Percentiles rank a stretch among this genome's conserved stretches.
Conservation (phyloP, 2,797 vertebrate species). For the Poeciliopsis infans region DNA sequence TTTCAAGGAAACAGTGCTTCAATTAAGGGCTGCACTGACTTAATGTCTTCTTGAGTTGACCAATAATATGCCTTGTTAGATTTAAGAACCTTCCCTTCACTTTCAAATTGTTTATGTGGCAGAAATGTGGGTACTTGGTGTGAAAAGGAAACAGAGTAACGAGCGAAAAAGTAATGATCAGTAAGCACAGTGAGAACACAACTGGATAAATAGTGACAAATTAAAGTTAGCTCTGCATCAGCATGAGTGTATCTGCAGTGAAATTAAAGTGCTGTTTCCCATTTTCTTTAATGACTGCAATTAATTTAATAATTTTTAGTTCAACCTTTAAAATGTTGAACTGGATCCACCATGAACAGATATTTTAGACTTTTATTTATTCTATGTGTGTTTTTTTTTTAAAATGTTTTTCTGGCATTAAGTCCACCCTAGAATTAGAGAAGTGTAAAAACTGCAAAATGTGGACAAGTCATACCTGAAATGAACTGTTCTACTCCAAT, state of each 20-base stretch:
- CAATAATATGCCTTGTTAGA: neutral
- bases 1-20: neutral
- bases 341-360: neutral
- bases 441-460: neutral
- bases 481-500: neutral
- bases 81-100: neutral
- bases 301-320: neutral
- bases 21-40: neutral
- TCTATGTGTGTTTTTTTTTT: neutral
- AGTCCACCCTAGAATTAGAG: neutral
- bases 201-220: neutral
- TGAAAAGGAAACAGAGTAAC: neutral
- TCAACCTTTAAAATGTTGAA: neutral
- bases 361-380: neutral
- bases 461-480: neutral
- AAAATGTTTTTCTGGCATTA: neutral
- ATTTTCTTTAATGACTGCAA: neutral
- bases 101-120: neutral
- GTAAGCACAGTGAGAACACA: neutral
- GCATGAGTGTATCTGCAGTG: neutral
- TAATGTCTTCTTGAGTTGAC: neutral
- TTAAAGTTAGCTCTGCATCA: neutral
- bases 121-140: neutral
- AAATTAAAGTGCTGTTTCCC: neutral
- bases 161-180: neutral